These are phyloP conservation scores for Porites rus DNA, from an alignment of 92 coral and sea anemone species.

Conservation along the genomic window DNA sequence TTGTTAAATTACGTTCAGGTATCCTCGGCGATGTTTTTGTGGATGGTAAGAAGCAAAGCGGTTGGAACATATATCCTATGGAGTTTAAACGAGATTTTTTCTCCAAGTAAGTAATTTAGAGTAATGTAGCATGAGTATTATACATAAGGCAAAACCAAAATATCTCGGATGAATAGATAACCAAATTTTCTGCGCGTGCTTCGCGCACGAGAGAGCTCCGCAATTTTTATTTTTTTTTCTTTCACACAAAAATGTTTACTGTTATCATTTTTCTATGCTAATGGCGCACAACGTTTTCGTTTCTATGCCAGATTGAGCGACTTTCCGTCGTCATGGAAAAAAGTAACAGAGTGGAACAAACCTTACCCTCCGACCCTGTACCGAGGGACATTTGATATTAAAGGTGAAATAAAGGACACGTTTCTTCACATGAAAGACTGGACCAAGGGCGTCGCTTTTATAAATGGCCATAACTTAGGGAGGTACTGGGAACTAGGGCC, in stretches of 20 bases:
- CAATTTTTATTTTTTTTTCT: too few relatives aligned
- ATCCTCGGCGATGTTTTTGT: neutral
- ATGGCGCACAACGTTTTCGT: neutral
- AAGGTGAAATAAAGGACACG: slow-evolving; percentile 82
- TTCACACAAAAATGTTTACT: too few relatives aligned
- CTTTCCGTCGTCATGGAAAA: neutral
- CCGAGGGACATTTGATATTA: slow-evolving; percentile 72
- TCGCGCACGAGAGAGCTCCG: too few relatives aligned
- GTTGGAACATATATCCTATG: neutral
- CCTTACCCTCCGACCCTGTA: slow-evolving; percentile 62
- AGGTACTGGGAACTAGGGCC: slow-evolving; percentile 97
- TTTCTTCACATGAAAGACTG: slow-evolving; percentile 82
- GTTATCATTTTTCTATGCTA: neutral
- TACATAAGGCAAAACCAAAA: too few relatives aligned
- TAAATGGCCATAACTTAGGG: slow-evolving; percentile 95
- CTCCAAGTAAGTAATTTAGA: neutral
- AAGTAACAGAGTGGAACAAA: slow-evolving; percentile 32
- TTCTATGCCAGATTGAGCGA: neutral
- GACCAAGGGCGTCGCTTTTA: slow-evolving; percentile 90
- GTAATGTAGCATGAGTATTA: too few relatives aligned
- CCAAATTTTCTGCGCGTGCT: too few relatives aligned
- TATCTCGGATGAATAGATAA: too few relatives aligned
- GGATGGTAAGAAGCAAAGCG: neutral
- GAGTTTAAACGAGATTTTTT: neutral
- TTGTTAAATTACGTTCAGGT: neutral